Base-by-base conservation (phyloP, 2,113 vertebrate genomes). In the Sclerurus mexicanus region DNA sequence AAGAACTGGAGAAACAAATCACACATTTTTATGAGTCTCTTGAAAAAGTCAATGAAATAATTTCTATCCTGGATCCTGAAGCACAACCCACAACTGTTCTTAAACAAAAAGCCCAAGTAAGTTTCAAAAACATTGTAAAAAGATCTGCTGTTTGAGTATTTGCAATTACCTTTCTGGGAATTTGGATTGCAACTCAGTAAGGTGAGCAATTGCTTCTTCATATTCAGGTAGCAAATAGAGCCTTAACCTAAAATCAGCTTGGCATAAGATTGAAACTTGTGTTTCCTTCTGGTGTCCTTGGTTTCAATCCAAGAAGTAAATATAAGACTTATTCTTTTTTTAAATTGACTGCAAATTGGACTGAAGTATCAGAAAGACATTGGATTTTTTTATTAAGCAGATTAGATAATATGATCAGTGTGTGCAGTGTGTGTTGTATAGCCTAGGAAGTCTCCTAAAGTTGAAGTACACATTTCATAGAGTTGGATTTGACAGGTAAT, bases 1-100 rank as follows among this genome's bases (percentile, higher is more conserved):
- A 99, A 95, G 99, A 99, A 93, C 96, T 99, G 91, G 99, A 99
- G 96, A 99, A 98, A 89, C 99, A 99, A 96, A 98, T 99, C 92
- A 98, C 97, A 5, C 94, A 96, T 71, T 99, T 99, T 92, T 99
- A 99, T 95, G 99, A 99, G 83, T 98, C 98, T 39, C 98, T 99
- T 82, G 99, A 99, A 94, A 98, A 98, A 55, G 98, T 99, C 63
- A 98, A 98, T 90, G 98, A 98, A 94, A 99, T 99, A n/a, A 98
- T 98, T n/a, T 97, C 98, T 62, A 88, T 97, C 55, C 52, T 97
- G 3, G 98, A 99, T 87, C 98, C 97, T 9, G 98, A 98, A 91
- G 91, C 96, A 5, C 99, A 99, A 15, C 97, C 98, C 9, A 98
- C 98, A 50, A 90, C 93, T 67, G 97, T 99, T 96, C 98, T 99